Evolutionary conservation across 2,113 vertebrate species (phyloP).

Genomic region (Pseudopodoces humilis): DNA sequence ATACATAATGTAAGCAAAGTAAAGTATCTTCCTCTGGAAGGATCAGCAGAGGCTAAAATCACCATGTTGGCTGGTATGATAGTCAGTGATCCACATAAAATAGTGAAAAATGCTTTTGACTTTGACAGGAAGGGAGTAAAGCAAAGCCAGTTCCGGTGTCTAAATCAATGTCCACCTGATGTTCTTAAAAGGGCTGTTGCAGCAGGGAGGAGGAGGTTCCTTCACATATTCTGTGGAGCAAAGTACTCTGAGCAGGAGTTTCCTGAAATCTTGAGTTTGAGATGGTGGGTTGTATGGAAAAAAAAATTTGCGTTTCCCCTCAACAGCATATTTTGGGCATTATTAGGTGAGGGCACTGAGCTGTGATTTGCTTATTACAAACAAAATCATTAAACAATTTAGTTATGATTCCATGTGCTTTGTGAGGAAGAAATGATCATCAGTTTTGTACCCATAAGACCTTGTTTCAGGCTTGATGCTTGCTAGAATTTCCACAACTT

Average conservation of each 20-base stretch:
- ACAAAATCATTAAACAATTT: background rate
- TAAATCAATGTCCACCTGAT: background rate
- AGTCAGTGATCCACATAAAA: background rate
- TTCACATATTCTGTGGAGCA: background rate
- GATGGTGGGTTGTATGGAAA: background rate
- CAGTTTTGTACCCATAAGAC: accelerated
- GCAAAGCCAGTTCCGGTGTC: background rate
- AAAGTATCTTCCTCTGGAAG: background rate
- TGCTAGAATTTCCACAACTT: background rate
- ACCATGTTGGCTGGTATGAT: background rate
- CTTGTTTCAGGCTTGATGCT: background rate
- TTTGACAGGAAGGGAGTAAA: background rate
- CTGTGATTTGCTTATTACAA: background rate
- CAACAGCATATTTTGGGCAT: background rate
- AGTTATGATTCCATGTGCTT: background rate
- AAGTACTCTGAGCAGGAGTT: background rate
- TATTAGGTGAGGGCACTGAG: background rate
- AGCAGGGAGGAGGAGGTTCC: background rate
- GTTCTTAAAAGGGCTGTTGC: background rate
- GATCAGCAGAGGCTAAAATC: background rate
- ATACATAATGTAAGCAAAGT: background rate
- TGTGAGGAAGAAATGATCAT: background rate
- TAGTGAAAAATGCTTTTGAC: background rate
- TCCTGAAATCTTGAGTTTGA: background rate
- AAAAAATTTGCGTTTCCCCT: background rate